A percentile compares a stretch with the other conserved stretches of the same genome.
These are phyloP conservation scores for Philopedon plagiatum DNA, from an alignment of 2,888 invertebrate genomes.

Conservation along the genomic window DNA sequence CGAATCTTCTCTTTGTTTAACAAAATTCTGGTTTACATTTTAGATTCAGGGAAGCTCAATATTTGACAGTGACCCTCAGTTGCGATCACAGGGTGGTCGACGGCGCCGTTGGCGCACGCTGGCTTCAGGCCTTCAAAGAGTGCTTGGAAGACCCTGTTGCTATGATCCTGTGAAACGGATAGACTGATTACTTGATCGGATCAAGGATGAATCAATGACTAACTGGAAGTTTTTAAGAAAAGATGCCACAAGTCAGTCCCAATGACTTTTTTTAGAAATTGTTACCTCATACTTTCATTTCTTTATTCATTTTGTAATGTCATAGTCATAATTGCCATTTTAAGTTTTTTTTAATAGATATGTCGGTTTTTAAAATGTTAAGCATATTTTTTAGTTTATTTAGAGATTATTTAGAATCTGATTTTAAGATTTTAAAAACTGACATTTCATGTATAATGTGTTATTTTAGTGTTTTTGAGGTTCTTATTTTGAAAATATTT, in stretches of 20 bases:
- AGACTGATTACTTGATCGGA: not conserved
- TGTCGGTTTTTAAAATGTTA: not conserved
- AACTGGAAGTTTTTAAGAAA: not conserved
- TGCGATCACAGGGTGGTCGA: constrained; percentile 98
- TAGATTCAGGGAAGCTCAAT: constrained; percentile 82
- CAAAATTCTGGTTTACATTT: no score
- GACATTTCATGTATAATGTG: not conserved
- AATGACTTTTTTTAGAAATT: not conserved
- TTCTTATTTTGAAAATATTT: no score
- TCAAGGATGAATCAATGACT: not conserved
- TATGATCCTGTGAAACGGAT: constrained; percentile 85
- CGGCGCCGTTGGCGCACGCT: constrained; percentile 97
- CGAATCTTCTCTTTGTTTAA: no score
- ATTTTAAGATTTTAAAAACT: not conserved
- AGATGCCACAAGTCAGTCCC: not conserved
- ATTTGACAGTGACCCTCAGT: constrained; percentile 93
- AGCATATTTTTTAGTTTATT: not conserved
- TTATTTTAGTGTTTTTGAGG: not conserved
- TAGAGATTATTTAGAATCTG: not conserved
- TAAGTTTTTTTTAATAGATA: not conserved
- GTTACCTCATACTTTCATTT: not conserved
- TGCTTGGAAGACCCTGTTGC: constrained; percentile 93
- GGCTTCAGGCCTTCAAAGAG: constrained; percentile 91
- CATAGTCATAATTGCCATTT: constrained; percentile 5
- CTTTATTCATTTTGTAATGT: not conserved